Evolutionary conservation across 2,113 vertebrate genomes (phyloP).

Genomic region (Nyctereutes procyonoides): DNA sequence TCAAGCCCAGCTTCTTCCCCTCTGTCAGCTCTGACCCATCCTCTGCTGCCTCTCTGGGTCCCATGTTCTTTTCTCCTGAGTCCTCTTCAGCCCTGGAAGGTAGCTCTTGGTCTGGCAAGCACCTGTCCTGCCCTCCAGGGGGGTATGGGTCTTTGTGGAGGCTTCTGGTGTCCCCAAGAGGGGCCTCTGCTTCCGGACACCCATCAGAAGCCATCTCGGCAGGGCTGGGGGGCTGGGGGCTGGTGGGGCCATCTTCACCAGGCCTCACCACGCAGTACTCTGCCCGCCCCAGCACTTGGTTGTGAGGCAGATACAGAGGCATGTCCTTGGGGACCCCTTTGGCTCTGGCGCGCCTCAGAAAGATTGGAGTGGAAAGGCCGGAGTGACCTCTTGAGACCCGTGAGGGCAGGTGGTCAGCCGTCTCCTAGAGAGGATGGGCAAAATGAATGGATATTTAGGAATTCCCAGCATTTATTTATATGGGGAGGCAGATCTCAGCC

Average conservation of each 20-base stretch:
- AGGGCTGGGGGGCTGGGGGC: not conserved
- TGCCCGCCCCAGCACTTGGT: constrained; percentile 5
- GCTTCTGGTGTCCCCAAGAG: not conserved
- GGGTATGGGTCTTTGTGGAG: not conserved
- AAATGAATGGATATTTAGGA: not conserved
- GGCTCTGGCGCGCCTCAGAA: constrained; percentile 70
- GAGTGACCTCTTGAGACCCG: constrained; percentile 69
- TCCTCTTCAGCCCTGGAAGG: constrained; percentile 42
- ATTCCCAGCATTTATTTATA: not conserved
- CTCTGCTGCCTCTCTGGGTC: constrained; percentile 20
- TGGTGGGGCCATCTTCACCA: not conserved
- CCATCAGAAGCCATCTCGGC: not conserved
- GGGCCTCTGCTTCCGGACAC: not conserved
- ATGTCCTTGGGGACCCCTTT: constrained; percentile 54
- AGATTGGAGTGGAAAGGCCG: constrained; percentile 68
- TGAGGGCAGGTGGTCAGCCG: constrained; percentile 51
- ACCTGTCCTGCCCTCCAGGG: not conserved
- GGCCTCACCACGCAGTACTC: not conserved
- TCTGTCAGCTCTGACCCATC: constrained; percentile 44
- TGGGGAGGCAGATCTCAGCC: not conserved
- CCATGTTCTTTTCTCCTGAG: not conserved
- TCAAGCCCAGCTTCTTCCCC: constrained; percentile 67
- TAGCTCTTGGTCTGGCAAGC: not conserved
- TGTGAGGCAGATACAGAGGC: constrained; percentile 73
- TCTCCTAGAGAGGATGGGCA: constrained; percentile 57